Evolutionary conservation across 2,113 vertebrate species (phyloP).

Genomic region (Pedionomus torquatus): DNA sequence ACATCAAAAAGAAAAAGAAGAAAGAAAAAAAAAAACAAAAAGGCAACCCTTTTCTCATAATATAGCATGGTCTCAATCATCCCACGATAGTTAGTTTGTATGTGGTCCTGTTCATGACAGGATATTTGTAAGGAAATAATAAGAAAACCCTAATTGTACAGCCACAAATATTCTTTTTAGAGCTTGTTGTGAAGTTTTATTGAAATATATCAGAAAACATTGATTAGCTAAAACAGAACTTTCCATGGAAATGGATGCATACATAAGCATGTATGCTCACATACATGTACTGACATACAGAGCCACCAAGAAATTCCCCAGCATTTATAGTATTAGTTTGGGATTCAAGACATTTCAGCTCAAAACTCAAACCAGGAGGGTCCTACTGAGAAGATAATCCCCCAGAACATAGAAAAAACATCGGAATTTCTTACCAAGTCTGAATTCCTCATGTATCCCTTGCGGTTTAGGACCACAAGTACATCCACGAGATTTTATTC

Average conservation of each 20-base stretch:
- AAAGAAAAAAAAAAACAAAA: not conserved
- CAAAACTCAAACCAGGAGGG: not conserved
- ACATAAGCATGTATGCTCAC: not conserved
- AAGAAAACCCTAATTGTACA: not conserved
- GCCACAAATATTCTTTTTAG: not conserved
- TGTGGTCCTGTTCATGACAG: not conserved
- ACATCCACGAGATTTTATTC: not conserved
- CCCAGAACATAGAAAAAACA: not conserved
- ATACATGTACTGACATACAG: not conserved
- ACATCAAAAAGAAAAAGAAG: not conserved
- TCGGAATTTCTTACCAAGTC: not conserved
- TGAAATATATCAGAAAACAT: not conserved
- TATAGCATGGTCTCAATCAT: not conserved
- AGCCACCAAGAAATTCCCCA: not conserved
- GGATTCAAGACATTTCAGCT: not conserved
- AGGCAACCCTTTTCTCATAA: not conserved
- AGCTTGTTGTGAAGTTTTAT: not conserved
- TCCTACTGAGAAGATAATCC: constrained; percentile 1
- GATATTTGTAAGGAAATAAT: not conserved
- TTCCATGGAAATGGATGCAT: not conserved
- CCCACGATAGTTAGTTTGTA: not conserved
- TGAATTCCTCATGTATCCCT: not conserved
- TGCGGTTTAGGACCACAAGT: not conserved
- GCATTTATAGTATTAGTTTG: not conserved
- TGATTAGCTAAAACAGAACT: not conserved